Evolutionary conservation across 2,888 invertebrate species (phyloP).

Genomic region (Tenthredo livida): DNA sequence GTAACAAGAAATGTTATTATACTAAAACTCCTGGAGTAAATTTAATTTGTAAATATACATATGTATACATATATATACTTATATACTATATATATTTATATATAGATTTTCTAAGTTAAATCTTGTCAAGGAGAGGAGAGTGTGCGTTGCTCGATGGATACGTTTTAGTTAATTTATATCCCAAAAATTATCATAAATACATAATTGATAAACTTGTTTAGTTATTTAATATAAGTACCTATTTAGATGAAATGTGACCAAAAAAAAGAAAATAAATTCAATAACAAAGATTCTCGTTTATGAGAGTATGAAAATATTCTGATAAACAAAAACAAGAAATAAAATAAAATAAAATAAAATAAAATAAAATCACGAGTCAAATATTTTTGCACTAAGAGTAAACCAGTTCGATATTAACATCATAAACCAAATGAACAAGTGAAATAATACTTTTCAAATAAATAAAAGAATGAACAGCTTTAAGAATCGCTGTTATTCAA

Average conservation of each 20-base stretch:
- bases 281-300: neutral
- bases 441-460: neutral
- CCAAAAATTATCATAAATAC: conserved; percentile 33
- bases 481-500: neutral
- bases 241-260: conserved; percentile 1
- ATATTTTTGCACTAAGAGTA: conserved; percentile 35
- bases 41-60: conserved; percentile 29
- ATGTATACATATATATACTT: neutral
- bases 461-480: neutral
- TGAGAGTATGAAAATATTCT: conserved; percentile 8
- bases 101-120: conserved; percentile 30
- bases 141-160: neutral
- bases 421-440: conserved; percentile 1
- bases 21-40: neutral
- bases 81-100: conserved; percentile 25
- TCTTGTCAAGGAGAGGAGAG: neutral
- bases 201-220: conserved; percentile 32
- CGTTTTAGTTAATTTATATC: conserved; percentile 37
- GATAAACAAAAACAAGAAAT: neutral
- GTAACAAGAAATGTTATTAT: neutral
- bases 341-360: neutral
- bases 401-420: conserved; percentile 41
- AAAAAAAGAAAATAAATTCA: neutral
- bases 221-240: conserved; percentile 21
- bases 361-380: neutral